Evolutionary conservation across 1,140 invertebrate species (phyloP), one percentile per base, ranked within the genome.

Genomic region (Lycorma delicatula): DNA sequence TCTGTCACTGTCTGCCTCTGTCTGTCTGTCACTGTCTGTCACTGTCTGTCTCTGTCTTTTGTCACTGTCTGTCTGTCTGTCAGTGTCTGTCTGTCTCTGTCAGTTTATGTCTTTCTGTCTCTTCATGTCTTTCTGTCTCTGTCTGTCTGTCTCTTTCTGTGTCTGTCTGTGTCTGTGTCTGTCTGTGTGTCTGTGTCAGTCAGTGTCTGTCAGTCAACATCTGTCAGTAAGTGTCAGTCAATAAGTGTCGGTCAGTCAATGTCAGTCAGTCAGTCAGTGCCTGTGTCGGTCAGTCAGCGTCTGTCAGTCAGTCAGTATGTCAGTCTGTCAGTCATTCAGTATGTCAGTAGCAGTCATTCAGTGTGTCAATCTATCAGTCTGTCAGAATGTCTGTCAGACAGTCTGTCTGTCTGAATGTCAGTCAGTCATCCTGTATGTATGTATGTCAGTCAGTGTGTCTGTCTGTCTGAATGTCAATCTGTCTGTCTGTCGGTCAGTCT

Each of bases 61-160:
- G 5, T 58, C 48, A 57, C 12, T 2, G 41, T 44, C 46, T 49
- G 27, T 51, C 47, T 49, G 23, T 58, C 48, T 48, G 54, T 52
- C 50, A 29, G 50, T 52, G 25, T 52, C 25, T 31, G n/a, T 52
- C 25, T 52, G 25, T 31, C n/a, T 52, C 26, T 52, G 26, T 52
- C 50, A 18, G 50, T 58, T 47, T 56, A 51, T 38, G 9, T 57
- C 5, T 60, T 41, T 58, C 55, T 60, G 56, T 51, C 41, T 60
- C 54, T 50, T 38, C 29, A 23, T 31, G n/a, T 34, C 27, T 54
- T 16, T 31, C 28, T 56, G 9, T 57, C 5, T 60, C 59, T 28
- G 59, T 60, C 48, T 52, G 59, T 60, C 59, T 51, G 55, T 60
- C 59, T 44, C 25, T 60, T 56, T 59, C 54, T 60, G 55, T 50